Evolutionary conservation across 2,797 vertebrate species (phyloP).

Genomic region (Muscicapa striata): DNA sequence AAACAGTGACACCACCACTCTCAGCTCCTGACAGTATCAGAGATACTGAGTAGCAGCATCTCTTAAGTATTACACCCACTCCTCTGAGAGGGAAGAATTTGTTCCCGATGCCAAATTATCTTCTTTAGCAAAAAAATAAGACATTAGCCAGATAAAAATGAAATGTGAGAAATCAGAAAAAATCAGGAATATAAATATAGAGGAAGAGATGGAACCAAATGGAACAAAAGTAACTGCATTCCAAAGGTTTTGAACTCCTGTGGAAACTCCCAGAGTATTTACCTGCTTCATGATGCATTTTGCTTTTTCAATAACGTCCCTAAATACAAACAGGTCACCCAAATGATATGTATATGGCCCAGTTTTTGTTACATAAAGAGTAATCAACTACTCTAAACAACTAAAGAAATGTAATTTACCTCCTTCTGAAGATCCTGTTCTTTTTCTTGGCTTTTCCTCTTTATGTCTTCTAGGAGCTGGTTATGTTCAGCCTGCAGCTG

Average conservation of each 20-base stretch:
- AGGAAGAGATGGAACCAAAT: neutral
- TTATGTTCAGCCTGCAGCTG: constrained; percentile 73
- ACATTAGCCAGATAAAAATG: neutral
- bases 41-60: neutral
- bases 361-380: neutral
- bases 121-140: neutral
- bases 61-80: neutral
- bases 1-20: neutral
- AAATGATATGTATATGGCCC: accelerated
- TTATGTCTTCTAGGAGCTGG: constrained; percentile 74
- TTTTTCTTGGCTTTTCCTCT: constrained; percentile 63
- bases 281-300: neutral
- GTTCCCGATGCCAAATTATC: neutral
- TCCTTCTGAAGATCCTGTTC: constrained; percentile 78
- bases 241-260: neutral
- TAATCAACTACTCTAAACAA: neutral
- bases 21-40: neutral
- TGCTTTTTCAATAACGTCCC: neutral
- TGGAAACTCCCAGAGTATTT: neutral
- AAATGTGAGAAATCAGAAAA: neutral
- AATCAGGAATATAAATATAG: neutral
- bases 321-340: neutral
- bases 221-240: neutral
- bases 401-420: constrained; percentile 63
- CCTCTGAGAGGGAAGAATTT: neutral